Base-by-base conservation (phyloP, 2,888 invertebrate species). In the Caenorhabditis wallacei region DNA sequence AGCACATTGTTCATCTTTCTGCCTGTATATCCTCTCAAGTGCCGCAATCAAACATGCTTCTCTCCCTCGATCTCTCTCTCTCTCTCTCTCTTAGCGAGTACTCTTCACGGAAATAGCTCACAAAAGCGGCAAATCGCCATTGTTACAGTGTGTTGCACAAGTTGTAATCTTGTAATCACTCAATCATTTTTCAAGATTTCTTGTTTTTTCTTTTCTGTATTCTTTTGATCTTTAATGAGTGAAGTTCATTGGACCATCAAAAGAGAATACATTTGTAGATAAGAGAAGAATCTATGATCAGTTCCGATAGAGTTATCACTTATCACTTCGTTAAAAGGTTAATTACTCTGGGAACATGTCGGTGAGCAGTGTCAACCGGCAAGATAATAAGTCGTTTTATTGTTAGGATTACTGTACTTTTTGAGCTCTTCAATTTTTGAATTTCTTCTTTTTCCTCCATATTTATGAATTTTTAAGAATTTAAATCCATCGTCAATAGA, bases 21-120 rank as follows among this genome's bases (percentile, higher is more conserved):
- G 37, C 18, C 63, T 46, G 46, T 66, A 66, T 66, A 66, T 48
- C 56, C 63, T 70, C 70, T 70, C 70, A 71, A 79, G 78, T 70
- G 68, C 68, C 76, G 76, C 59, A 76, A 76, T 76, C 76, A 76
- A 69, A 76, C 68, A 76, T 76, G 75, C 75, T 46, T 35, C 26
- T 30, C 8, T n/a, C n/a, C n/a, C n/a, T n/a, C n/a, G n/a, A n/a
- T n/a, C n/a, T n/a, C n/a, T n/a, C n/a, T n/a, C n/a, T n/a, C n/a
- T n/a, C n/a, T n/a, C n/a, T n/a, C n/a, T n/a, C n/a, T 30, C 40
- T 40, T 4, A 5, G 51, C 46, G 51, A 63, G 16, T 63, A 56
- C 68, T 75, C 75, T 75, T 66, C 75, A 59, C 66, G 48, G 75
- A 74, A 54, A 56, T 53, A 40, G 43, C 24, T 13, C 56, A 48